These are phyloP conservation scores for Muscina levida DNA, from an alignment of 2,888 invertebrate genomes.

Conservation along the genomic window DNA sequence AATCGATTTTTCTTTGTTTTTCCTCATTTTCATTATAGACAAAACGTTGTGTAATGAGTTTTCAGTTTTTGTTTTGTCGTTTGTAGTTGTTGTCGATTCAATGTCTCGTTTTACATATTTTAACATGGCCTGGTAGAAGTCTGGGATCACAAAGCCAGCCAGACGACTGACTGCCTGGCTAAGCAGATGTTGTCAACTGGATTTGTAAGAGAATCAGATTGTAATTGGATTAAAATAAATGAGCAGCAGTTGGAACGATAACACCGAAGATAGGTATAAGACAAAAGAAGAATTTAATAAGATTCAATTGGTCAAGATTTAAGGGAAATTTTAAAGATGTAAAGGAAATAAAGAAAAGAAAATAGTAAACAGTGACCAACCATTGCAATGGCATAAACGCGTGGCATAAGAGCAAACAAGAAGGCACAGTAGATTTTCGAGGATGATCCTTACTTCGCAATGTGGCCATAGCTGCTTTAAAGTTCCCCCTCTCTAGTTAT, in stretches of 20 bases:
- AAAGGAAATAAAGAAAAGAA: too few relatives aligned
- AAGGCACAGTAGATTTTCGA: too few relatives aligned
- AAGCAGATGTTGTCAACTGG: conserved; percentile 57
- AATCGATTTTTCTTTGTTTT: conserved; percentile 44
- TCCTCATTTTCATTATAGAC: background rate
- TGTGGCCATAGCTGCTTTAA: too few relatives aligned
- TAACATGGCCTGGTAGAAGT: conserved; percentile 5
- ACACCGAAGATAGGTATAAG: background rate
- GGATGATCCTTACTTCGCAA: too few relatives aligned
- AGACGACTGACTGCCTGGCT: background rate
- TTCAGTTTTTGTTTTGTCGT: conserved; percentile 22
- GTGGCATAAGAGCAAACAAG: too few relatives aligned
- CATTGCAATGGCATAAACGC: too few relatives aligned
- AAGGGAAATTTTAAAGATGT: too few relatives aligned
- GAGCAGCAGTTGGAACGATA: conserved; percentile 27
- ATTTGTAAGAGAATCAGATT: conserved; percentile 29
- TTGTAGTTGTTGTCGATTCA: conserved; percentile 23
- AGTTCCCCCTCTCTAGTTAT: too few relatives aligned
- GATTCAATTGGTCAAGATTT: conserved; percentile 6
- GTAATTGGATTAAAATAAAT: conserved; percentile 61
- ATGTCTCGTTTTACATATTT: conserved; percentile 42
- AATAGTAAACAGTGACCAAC: too few relatives aligned
- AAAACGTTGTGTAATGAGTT: conserved; percentile 48
- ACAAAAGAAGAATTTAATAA: background rate
- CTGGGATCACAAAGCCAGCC: background rate